Conservation (phyloP, 2,113 vertebrate genomes). For the Kryptolebias marmoratus region DNA sequence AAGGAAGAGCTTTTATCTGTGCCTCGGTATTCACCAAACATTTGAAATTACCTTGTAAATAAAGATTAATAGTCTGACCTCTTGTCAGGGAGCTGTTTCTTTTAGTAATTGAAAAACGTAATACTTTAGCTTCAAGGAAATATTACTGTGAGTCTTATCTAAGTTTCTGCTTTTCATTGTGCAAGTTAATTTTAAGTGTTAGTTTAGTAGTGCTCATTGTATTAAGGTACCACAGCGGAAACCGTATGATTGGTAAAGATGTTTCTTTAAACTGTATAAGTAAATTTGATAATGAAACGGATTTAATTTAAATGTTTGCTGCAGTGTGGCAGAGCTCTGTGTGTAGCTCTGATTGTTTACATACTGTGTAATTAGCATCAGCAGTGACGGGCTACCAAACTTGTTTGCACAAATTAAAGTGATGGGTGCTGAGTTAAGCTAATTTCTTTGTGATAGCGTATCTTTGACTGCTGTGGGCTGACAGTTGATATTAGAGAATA, state of each 20-base stretch:
- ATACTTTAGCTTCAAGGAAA: not conserved
- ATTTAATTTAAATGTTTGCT: not conserved
- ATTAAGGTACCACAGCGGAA: not conserved
- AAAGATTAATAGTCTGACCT: not conserved
- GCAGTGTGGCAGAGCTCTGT: not conserved
- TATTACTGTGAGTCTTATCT: not conserved
- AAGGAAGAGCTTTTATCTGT: not conserved
- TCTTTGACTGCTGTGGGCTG: constrained; percentile 6
- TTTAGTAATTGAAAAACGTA: not conserved
- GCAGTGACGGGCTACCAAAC: constrained; percentile 52
- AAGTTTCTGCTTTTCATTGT: not conserved
- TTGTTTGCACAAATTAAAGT: constrained; percentile 54
- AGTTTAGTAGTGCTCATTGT: not conserved
- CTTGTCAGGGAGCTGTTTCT: not conserved
- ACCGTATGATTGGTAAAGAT: not conserved
- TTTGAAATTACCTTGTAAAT: not conserved
- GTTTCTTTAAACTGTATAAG: not conserved
- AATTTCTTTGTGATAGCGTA: constrained; percentile 10
- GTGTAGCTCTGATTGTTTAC: not conserved
- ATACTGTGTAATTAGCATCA: not conserved
- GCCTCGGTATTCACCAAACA: constrained; percentile 7
- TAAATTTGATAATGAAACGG: no score
- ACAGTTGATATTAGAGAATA: constrained; percentile 19
- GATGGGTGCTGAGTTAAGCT: constrained; percentile 22
- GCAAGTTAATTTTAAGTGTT: no score